Evolutionary conservation across 2,113 vertebrate genomes (phyloP).

Genomic region (Scomber colias): DNA sequence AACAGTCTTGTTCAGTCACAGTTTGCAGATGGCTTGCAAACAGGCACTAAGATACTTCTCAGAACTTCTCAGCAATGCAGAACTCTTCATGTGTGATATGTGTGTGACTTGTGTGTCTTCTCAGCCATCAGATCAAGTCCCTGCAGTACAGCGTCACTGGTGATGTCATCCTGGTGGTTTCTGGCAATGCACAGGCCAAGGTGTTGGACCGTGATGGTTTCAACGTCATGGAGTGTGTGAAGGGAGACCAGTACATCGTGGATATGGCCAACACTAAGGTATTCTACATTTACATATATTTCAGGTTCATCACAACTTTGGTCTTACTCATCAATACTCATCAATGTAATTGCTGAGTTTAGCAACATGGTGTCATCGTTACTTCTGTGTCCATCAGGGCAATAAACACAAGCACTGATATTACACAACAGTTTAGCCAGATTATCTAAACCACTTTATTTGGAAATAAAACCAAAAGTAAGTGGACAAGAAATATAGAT

Average conservation of each 20-base stretch:
- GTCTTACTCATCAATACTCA: no score
- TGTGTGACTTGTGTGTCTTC: conserved; percentile 23
- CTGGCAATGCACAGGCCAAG: conserved; percentile 97
- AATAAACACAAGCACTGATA: conserved; percentile 1
- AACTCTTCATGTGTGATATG: conserved; percentile 10
- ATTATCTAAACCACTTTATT: background rate
- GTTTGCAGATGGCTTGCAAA: conserved; percentile 38
- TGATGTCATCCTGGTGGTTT: conserved; percentile 95
- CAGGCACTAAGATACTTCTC: background rate
- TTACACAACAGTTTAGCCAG: background rate
- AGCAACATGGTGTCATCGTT: background rate
- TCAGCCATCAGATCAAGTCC: conserved; percentile 95
- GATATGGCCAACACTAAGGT: conserved; percentile 99
- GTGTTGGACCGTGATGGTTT: conserved; percentile 98
- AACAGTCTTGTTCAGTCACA: conserved; percentile 8
- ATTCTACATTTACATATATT: conserved; percentile 23
- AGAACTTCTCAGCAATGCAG: background rate
- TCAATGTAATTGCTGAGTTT: background rate
- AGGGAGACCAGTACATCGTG: conserved; percentile 98
- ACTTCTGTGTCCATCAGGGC: no score
- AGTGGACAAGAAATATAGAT: background rate
- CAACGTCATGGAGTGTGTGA: conserved; percentile 97
- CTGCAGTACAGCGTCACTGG: conserved; percentile 96
- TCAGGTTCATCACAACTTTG: background rate
- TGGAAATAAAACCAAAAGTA: background rate